Conservation (phyloP, 1,140 invertebrate species). For the Euura lappo region DNA sequence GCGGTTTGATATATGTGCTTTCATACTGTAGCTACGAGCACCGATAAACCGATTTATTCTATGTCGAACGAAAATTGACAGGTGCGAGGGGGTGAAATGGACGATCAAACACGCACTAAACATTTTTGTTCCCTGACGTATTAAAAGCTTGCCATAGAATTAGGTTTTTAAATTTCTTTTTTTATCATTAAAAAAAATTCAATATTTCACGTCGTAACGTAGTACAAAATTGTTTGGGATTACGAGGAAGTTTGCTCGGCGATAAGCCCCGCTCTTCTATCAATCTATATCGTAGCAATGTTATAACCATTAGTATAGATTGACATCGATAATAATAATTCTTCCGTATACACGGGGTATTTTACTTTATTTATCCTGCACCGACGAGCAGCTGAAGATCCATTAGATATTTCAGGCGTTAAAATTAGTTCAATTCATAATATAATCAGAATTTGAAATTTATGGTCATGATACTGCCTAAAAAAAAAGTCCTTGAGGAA, state of each 20-base stretch:
- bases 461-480: too few species aligned
- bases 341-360: neutral
- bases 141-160: neutral
- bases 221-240: neutral
- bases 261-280: neutral
- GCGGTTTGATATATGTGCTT: too few species aligned
- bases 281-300: neutral
- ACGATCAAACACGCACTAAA: too few species aligned
- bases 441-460: too few species aligned
- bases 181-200: neutral
- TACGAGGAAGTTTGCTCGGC: neutral
- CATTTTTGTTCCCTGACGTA: neutral
- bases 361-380: neutral
- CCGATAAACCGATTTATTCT: too few species aligned
- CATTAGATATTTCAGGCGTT: neutral
- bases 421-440: neutral
- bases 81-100: too few species aligned
- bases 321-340: neutral
- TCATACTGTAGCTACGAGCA: too few species aligned
- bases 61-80: too few species aligned
- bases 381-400: neutral
- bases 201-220: too few species aligned
- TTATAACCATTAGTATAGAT: neutral
- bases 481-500: neutral
- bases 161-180: neutral